Base-by-base conservation (phyloP, 92 coral and sea anemone species). In the Phenganax marumi region DNA sequence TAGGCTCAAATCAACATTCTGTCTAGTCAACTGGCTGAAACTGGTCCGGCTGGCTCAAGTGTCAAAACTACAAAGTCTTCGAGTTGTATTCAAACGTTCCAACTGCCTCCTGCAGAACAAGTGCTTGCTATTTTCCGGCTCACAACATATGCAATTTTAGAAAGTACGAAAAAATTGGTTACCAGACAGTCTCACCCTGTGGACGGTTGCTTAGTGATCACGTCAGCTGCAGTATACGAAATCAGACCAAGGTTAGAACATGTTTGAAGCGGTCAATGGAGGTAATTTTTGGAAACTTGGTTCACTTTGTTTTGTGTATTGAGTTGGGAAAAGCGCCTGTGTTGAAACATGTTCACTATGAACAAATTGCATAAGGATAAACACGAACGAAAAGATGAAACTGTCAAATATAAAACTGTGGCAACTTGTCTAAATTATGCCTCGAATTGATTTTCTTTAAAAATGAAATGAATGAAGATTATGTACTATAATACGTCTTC, bases 11-110 rank as follows among this genome's bases (percentile, higher is more conserved):
- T 95, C 60, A 86, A 89, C 66, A 84, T 95, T 51, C 89, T 90
- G 6, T 92, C 97, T 73, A 95, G 98, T 81, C 98, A 95, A 81
- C 89, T 95, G 50, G 95, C 98, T 3, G 98, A 95, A 69, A 95
- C 97, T 12, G 93, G 93, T 12, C 7, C 18, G 51, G 19, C 48
- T 75, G 80, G 65, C n/a, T 8, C 66, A 7, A 54, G 52, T 46
- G 17, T 26, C 8, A 75, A 75, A 50, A 75, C 22, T 0, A 75
- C 52, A 50, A 54, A 85, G 82, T 82, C 90, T 63, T 85, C 90
- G n/a, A 95, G 98, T 73, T 85, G 88, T 56, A 95, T 95, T 50
- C 95, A 95, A 77, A 85, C 90, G 10, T 95, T 95, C 66, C 16
- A 63, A 47, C 78, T 95, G 7, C 98, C 97, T 11, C 72, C 91